Evolutionary conservation across 2,113 vertebrate species (phyloP), one percentile per base, ranked within the genome.

Genomic region (Hoplias malabaricus): DNA sequence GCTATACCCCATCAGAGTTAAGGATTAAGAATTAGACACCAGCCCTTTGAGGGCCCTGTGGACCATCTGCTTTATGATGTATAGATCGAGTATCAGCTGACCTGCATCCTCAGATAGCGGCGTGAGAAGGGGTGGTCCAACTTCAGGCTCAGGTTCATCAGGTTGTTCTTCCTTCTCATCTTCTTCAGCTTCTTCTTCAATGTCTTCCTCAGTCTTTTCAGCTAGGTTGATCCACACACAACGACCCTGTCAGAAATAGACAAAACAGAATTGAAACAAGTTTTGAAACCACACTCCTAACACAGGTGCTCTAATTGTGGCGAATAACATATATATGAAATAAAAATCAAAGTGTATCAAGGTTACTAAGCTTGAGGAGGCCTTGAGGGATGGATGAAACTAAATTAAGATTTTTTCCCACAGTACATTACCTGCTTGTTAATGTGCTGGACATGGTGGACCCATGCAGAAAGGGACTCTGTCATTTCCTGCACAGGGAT

Each of bases 31-130:
- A n/a, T n/a, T 43, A 6, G 2, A 48, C 4, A 16, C 27, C 13
- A 31, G 57, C 27, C 29, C 14, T 61, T 0, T 27, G 12, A 16
- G 23, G 27, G n/a, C 16, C 8, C 34, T 34, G 23, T 23, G 59
- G 43, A 23, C 23, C 1, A 14, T 68, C 14, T 48, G 11, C 57
- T 21, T 21, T 46, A 46, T 40, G 38, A 2, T 7, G 48, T 36
- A 19, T 14, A 56, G 34, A 3, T 21, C n/a, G 69, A 21, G 21
- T 23, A 6, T 19, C 0, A 14, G 61, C 84, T 81, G 87, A 99
- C 98, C 95, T 93, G 90, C 92, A 86, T 99, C 98, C 87, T 98
- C 94, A 69, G 96, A 96, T 2, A 99, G 84, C 0, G 95, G 92
- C 25, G 94, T 97, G 69, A 99, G 91, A 80, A 99, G 92, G 38